Conservation (phyloP, 2,797 vertebrate genomes). For the Rhynchotus rufescens region DNA sequence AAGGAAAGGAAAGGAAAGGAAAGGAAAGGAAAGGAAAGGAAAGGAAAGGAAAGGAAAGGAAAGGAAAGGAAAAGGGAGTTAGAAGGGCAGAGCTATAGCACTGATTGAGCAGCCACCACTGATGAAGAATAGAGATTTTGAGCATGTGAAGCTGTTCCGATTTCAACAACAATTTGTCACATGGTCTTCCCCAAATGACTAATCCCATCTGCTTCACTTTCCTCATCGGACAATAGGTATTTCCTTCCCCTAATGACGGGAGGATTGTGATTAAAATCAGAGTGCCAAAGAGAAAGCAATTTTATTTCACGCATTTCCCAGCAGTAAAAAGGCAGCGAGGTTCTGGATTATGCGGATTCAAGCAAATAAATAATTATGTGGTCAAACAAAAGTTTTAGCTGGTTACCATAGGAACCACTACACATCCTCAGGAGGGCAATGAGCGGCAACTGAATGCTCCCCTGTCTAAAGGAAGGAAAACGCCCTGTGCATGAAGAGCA, state of each 20-base stretch:
- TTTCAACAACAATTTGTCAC: neutral
- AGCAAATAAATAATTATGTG: neutral
- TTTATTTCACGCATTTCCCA: neutral
- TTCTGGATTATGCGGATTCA: neutral
- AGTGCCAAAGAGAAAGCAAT: neutral
- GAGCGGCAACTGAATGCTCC: neutral
- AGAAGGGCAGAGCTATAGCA: neutral
- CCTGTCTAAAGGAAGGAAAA: neutral
- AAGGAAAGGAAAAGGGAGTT: too few species aligned
- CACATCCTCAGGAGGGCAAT: neutral
- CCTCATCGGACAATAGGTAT: neutral
- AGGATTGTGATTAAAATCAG: neutral
- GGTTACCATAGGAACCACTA: conserved; percentile 9
- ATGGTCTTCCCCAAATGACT: neutral
- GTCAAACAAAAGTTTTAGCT: neutral
- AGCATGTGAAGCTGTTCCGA: neutral
- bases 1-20: too few species aligned
- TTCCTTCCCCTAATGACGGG: neutral
- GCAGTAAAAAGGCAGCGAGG: neutral
- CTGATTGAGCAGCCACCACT: neutral
- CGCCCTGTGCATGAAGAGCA: neutral
- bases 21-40: rapidly evolving
- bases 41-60: too few species aligned
- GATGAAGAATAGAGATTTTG: neutral
- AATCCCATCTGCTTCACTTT: neutral